phyloP scores from a whole-genome alignment of 2,113 vertebrate genomes.

The Corynorhinus townsendii region DNA sequence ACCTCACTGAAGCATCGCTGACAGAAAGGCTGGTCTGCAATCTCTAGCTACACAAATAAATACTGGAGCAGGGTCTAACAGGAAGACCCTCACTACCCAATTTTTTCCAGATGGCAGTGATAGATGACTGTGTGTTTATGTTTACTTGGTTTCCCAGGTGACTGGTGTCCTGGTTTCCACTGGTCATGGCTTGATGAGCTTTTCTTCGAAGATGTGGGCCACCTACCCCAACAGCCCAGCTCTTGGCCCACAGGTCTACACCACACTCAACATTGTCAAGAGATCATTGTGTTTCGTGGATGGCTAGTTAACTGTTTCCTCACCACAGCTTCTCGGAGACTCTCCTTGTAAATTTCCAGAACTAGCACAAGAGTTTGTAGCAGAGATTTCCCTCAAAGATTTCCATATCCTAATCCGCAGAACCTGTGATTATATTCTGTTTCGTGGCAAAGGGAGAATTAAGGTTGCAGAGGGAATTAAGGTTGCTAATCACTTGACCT shows the following conservation, averaged over 20 bases:
- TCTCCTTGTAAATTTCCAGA: not conserved
- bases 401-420: not conserved
- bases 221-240: not conserved
- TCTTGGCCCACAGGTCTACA: not conserved
- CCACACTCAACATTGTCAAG: slow-evolving; percentile 30
- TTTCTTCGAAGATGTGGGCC: slow-evolving; percentile 62
- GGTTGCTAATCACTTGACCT: not conserved
- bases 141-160: slow-evolving; percentile 88
- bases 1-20: slow-evolving; percentile 78
- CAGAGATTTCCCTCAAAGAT: not conserved
- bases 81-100: slow-evolving; percentile 84
- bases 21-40: slow-evolving; percentile 81
- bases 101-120: slow-evolving; percentile 96
- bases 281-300: slow-evolving; percentile 16
- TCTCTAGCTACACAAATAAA: slow-evolving; percentile 93
- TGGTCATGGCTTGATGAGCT: slow-evolving; percentile 77
- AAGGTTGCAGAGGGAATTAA: not conserved
- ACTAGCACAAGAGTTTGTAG: not conserved
- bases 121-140: slow-evolving; percentile 90
- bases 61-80: slow-evolving; percentile 84
- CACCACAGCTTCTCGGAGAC: not conserved
- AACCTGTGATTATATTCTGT: not conserved
- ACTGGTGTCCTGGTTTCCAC: slow-evolving; percentile 79
- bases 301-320: slow-evolving; percentile 59
- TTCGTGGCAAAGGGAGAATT: not conserved